A percentile compares a stretch with the other conserved stretches of the same genome.
Evolutionary conservation across 2,797 vertebrate species (phyloP).

Genomic region (Delichon dasypus): DNA sequence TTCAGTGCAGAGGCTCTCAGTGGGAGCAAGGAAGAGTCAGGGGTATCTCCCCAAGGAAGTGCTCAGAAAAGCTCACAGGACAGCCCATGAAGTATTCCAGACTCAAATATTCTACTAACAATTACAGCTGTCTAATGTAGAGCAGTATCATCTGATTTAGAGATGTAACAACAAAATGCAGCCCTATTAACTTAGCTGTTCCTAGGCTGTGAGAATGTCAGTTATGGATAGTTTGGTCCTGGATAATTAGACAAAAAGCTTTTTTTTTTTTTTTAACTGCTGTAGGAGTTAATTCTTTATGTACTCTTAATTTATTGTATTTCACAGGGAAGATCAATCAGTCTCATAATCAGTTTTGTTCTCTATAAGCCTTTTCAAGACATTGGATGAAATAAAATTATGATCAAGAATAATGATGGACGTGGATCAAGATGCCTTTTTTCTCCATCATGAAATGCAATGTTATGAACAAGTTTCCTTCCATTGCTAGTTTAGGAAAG

Average conservation of each 20-base stretch:
- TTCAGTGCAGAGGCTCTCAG: neutral
- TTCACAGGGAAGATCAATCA: neutral
- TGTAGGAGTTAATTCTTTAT: conserved; percentile 3
- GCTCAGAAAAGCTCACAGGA: neutral
- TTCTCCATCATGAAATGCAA: neutral
- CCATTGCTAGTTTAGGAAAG: neutral
- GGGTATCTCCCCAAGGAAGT: neutral
- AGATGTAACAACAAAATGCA: neutral
- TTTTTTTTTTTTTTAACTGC: conserved; percentile 7
- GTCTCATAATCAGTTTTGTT: neutral
- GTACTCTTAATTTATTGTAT: conserved; percentile 16
- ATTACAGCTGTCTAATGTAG: neutral
- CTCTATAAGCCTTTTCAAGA: neutral
- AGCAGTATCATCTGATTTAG: neutral
- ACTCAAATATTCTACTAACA: neutral
- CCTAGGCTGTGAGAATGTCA: neutral
- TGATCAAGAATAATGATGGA: neutral
- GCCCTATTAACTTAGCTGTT: neutral
- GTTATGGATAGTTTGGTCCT: neutral
- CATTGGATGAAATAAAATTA: neutral
- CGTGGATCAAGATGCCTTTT: neutral
- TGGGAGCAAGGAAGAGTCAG: neutral
- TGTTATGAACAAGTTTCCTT: neutral
- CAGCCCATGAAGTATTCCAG: neutral
- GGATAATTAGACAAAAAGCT: conserved; percentile 24